Conservation (phyloP, 2,113 vertebrate species). For the Calidris pygmaea region DNA sequence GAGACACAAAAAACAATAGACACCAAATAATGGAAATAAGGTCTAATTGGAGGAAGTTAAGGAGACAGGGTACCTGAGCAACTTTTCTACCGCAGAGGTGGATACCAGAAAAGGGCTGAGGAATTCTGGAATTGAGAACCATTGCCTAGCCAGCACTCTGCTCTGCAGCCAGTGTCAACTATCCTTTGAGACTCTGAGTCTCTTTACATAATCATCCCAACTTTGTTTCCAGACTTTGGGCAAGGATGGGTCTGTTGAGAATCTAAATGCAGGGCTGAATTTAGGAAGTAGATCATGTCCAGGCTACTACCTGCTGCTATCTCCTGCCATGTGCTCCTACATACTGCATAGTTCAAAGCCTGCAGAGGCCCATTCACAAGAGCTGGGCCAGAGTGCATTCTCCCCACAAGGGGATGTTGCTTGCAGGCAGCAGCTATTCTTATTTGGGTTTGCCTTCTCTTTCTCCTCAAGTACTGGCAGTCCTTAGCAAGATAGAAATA, state of each 20-base stretch:
- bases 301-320: neutral
- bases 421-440: neutral
- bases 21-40: neutral
- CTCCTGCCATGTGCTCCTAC: neutral
- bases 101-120: neutral
- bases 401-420: neutral
- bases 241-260: neutral
- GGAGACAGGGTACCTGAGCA: neutral
- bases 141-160: neutral
- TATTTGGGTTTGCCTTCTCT: neutral
- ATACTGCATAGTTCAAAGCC: neutral
- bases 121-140: neutral
- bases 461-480: neutral
- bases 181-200: neutral
- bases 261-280: neutral
- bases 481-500: neutral
- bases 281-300: neutral
- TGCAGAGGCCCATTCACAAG: neutral
- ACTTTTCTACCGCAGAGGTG: neutral
- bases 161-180: neutral
- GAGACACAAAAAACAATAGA: neutral
- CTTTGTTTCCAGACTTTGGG: neutral
- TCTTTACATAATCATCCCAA: neutral
- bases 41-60: neutral
- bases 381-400: neutral